Base-by-base conservation (phyloP, 2,797 vertebrate genomes). In the Paguma larvata region DNA sequence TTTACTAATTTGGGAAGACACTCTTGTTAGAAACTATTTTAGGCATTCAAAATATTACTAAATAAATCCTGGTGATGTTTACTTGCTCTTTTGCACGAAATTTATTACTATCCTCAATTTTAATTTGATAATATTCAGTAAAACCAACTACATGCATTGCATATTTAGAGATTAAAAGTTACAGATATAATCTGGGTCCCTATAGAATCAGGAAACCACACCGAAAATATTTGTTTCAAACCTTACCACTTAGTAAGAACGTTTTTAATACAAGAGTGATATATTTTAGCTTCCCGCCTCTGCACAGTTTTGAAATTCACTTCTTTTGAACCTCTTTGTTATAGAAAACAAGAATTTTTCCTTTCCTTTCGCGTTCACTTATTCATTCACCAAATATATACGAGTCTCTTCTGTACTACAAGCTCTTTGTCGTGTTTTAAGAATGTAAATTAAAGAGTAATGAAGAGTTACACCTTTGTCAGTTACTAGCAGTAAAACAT, bases 161-260 rank as follows among this genome's bases (percentile, higher is more conserved):
- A 75, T 56, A 72, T 63, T 67, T 44, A 62, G 5, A 82, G 25
- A 92, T 16, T 72, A 53, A 10, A 95, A 67, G 18, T 63, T 46
- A 44, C 41, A 86, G 16, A 21, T 82, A 34, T 13, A 89, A 51
- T 59, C 62, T 73, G 11, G 10, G 5, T 80, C 48, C 14, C 48
- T 89, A 23, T 48, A 53, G 89, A 85, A 85, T 65, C 14, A 82
- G 41, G 59, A 92, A 51, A 51, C 19, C 67, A 85, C 34, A 59
- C 15, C 75, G 21, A 89, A 84, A 96, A 73, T 78, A 67, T 41
- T 92, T 89, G 67, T 30, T 85, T 96, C 48, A 51, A 89, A 51
- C 73, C 48, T 67, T 41, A 21, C 44, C 27, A 68, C 53, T 85
- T 85, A 79, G 13, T 48, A 68, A 75, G 65, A 90, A 77, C 2